Evolutionary conservation across 2,113 vertebrate species (phyloP).

Genomic region (Cyrtonyx montezumae): DNA sequence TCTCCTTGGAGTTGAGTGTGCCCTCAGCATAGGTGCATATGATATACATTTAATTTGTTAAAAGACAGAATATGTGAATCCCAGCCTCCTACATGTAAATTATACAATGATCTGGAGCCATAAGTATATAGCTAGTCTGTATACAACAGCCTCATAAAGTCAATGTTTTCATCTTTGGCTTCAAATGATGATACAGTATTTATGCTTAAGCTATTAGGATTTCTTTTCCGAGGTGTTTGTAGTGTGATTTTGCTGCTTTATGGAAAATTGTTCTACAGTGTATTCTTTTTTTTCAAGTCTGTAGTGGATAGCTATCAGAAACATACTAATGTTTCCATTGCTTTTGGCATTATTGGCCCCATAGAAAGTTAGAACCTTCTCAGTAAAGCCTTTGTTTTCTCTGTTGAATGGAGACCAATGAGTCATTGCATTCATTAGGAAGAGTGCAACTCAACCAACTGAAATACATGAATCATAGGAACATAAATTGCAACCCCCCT

Average conservation of each 20-base stretch:
- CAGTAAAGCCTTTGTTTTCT: not conserved
- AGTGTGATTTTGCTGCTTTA: conserved; percentile 1
- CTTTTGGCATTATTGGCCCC: not conserved
- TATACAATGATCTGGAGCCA: not conserved
- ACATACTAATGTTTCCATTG: not conserved
- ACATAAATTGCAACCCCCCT: not conserved
- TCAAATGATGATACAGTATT: not conserved
- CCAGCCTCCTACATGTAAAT: not conserved
- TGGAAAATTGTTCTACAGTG: not conserved
- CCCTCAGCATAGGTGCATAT: not conserved
- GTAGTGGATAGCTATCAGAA: not conserved
- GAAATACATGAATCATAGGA: not conserved
- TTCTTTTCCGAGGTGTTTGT: not conserved
- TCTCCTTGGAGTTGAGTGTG: not conserved
- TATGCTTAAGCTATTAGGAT: not conserved
- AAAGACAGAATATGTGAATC: not conserved
- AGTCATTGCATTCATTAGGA: not conserved
- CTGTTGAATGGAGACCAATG: not conserved
- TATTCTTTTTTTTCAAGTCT: not conserved
- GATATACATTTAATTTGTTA: not conserved
- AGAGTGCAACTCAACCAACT: not conserved
- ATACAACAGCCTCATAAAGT: not conserved
- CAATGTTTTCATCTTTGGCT: not conserved
- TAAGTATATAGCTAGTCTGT: not conserved
- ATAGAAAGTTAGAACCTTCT: not conserved